Conservation (phyloP, 2,113 vertebrate species). For the Misgurnus mizolepis region DNA sequence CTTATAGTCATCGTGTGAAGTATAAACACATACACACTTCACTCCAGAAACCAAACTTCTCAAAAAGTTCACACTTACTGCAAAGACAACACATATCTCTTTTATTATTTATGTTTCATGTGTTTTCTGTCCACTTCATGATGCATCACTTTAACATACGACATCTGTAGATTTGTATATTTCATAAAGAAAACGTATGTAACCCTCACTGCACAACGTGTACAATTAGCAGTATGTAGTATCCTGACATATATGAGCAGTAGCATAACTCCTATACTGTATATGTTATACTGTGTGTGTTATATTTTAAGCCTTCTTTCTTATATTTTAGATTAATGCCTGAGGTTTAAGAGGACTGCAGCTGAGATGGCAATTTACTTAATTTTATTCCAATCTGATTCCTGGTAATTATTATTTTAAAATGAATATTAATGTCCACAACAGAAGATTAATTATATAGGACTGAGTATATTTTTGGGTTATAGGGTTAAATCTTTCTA, state of each 20-base stretch:
- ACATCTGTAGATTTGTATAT: too few species aligned
- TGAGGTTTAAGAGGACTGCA: background rate
- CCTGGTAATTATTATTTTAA: background rate
- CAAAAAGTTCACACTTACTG: background rate
- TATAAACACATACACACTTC: background rate
- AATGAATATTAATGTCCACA: background rate
- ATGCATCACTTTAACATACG: too few species aligned
- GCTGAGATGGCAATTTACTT: background rate
- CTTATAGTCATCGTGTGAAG: background rate
- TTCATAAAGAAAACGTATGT: too few species aligned
- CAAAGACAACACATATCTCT: background rate
- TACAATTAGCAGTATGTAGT: too few species aligned
- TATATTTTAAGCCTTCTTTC: background rate
- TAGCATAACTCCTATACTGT: too few species aligned
- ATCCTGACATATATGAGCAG: too few species aligned
- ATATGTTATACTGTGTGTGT: background rate
- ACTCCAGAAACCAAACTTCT: constrained; percentile 2
- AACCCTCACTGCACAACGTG: too few species aligned
- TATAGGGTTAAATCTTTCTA: too few species aligned
- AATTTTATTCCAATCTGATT: background rate
- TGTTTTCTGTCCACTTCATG: too few species aligned
- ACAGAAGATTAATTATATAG: background rate
- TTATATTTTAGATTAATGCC: background rate
- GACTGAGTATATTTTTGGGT: background rate
- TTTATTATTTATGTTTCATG: background rate